Evolutionary conservation across 92 coral and sea anemone genomes (phyloP).

Genomic region (Parazoanthus darwini): DNA sequence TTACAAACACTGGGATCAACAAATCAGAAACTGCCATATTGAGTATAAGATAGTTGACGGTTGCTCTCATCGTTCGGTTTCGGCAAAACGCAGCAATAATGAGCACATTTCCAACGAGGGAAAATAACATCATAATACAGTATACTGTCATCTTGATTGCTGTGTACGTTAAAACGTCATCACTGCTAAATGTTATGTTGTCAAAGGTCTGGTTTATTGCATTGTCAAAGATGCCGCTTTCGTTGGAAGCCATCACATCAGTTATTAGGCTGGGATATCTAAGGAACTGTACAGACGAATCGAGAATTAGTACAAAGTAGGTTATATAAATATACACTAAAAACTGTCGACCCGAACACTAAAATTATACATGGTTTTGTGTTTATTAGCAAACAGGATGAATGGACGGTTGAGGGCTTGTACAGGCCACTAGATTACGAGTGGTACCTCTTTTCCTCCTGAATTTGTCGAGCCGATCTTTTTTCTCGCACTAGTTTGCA

Average conservation of each 20-base stretch:
- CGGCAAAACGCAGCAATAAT: neutral
- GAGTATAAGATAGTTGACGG: neutral
- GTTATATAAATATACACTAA: no score
- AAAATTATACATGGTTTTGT: no score
- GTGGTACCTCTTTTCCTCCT: no score
- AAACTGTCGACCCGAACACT: no score
- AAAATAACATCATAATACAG: neutral
- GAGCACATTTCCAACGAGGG: neutral
- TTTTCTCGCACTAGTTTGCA: no score
- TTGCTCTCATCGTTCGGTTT: neutral
- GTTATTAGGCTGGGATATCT: neutral
- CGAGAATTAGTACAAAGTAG: no score
- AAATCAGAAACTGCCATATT: constrained; percentile 6
- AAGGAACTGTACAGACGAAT: neutral
- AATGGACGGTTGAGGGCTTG: no score
- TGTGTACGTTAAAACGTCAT: neutral
- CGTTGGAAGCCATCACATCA: neutral
- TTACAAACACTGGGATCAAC: neutral
- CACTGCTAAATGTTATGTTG: neutral
- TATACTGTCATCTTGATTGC: neutral
- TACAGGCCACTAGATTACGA: no score
- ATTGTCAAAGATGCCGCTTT: neutral
- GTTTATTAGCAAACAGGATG: no score
- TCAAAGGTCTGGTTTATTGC: neutral
- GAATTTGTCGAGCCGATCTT: no score